Evolutionary conservation across 1,140 invertebrate genomes (phyloP).

Genomic region (Drosophila ironensis): DNA sequence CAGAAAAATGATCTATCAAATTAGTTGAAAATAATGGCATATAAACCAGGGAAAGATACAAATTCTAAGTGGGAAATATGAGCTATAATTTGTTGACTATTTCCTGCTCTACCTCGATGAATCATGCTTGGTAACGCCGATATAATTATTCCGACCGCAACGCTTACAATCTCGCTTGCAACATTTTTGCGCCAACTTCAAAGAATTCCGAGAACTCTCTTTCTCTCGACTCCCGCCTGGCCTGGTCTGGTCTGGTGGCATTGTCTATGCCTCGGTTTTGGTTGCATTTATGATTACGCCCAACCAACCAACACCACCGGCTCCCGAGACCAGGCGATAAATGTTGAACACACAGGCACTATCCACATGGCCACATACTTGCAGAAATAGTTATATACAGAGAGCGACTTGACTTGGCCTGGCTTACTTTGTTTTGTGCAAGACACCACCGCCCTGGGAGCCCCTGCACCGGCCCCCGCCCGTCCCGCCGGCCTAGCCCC

Average conservation of each 20-base stretch:
- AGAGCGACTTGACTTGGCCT: constrained; percentile 21
- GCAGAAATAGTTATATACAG: not conserved
- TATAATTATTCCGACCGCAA: constrained; percentile 9
- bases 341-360: constrained; percentile 62
- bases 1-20: no score
- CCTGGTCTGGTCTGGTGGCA: constrained; percentile 3
- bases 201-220: constrained; percentile 66
- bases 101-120: no score
- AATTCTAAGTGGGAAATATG: no score
- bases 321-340: constrained; percentile 51
- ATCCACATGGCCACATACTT: not conserved
- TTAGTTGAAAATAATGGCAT: no score
- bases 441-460: no score
- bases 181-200: constrained; percentile 74
- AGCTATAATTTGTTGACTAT: no score
- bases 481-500: constrained; percentile 15
- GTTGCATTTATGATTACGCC: constrained; percentile 76
- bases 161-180: constrained; percentile 27
- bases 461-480: no score
- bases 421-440: constrained; percentile 65
- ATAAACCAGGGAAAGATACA: no score
- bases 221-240: no score
- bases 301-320: constrained; percentile 46
- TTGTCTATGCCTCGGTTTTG: constrained; percentile 75
- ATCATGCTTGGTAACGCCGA: not conserved